Evolutionary conservation across 2,888 invertebrate species (phyloP).

Genomic region (Pachliopta kotzebuea): DNA sequence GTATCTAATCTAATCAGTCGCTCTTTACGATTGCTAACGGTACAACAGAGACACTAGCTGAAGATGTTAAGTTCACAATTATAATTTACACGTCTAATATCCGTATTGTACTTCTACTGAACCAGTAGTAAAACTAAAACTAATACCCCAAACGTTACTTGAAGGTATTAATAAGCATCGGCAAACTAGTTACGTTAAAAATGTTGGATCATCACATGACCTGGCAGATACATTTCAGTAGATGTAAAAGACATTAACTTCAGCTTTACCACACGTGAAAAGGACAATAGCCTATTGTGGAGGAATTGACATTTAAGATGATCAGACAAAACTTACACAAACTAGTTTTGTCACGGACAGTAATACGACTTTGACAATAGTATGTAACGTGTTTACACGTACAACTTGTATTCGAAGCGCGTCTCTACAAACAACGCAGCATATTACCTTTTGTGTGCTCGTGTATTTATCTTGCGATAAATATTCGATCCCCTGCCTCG

Average conservation of each 20-base stretch:
- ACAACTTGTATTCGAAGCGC: conserved; percentile 30
- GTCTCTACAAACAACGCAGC: conserved; percentile 35
- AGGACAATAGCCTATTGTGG: conserved; percentile 11
- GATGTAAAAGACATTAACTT: neutral
- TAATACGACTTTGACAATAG: conserved; percentile 18
- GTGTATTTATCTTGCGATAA: conserved; percentile 39
- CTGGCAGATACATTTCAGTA: neutral
- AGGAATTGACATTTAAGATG: conserved; percentile 9
- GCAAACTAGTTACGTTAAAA: neutral
- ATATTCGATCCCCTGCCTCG: conserved; percentile 41
- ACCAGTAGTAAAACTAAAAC: no score
- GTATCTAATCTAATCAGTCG: conserved; percentile 49
- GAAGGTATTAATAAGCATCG: neutral
- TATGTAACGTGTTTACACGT: conserved; percentile 17
- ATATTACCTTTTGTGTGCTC: conserved; percentile 42
- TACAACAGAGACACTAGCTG: conserved; percentile 14
- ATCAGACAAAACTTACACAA: conserved; percentile 13
- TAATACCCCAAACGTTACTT: neutral
- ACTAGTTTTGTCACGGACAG: conserved; percentile 18
- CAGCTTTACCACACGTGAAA: neutral
- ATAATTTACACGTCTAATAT: neutral
- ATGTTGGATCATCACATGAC: neutral
- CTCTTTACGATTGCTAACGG: conserved; percentile 30
- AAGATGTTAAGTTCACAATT: neutral
- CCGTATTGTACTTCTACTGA: neutral